Evolutionary conservation across 2,113 vertebrate species (phyloP).

Genomic region (Antechinus stuartii): DNA sequence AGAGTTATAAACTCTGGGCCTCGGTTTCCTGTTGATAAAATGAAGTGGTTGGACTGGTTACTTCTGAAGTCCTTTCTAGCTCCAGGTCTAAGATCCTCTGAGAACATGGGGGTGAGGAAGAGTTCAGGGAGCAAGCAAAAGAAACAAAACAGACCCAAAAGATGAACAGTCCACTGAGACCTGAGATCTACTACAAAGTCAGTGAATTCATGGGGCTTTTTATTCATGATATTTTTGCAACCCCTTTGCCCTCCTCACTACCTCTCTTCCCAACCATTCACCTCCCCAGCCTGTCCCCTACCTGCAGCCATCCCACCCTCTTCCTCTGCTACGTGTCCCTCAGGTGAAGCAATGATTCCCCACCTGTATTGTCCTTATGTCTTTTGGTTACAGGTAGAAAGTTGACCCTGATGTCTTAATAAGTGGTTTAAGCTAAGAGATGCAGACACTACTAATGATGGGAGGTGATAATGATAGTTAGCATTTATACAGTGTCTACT

Average conservation of each 20-base stretch:
- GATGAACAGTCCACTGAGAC: neutral
- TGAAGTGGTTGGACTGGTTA: too few relatives aligned
- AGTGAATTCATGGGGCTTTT: neutral
- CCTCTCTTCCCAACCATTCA: neutral
- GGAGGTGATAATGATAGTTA: neutral
- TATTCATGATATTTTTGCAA: neutral
- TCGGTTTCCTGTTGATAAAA: neutral
- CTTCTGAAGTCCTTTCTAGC: neutral
- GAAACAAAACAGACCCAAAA: neutral
- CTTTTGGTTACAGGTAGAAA: neutral
- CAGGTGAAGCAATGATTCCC: neutral
- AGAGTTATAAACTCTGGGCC: neutral
- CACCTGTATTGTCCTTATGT: neutral
- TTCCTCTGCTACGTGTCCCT: neutral
- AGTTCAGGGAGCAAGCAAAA: conserved; percentile 15
- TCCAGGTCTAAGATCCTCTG: neutral
- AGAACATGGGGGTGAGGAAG: neutral
- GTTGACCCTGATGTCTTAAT: neutral
- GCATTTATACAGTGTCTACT: neutral
- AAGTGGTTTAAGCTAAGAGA: neutral
- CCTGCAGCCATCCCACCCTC: neutral
- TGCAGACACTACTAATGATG: neutral
- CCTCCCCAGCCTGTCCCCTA: neutral
- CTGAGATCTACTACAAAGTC: neutral
- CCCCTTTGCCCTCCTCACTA: neutral